Conservation (phyloP, 2,888 invertebrate species). For the Cistogaster globosa region DNA sequence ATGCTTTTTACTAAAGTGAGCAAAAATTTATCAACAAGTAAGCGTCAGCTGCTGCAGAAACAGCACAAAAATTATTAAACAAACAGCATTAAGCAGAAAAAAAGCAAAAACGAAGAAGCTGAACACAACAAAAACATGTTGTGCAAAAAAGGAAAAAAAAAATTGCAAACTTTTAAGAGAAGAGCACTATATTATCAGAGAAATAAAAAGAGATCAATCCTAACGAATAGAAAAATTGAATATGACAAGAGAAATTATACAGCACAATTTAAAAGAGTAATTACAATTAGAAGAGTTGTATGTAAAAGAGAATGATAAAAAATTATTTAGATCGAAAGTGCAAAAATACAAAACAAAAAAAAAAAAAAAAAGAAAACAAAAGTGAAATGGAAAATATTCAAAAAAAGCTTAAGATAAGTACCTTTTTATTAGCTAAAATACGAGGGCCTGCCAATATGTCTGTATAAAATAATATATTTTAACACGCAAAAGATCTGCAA, state of each 20-base stretch:
- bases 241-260: not conserved
- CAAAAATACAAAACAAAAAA: not conserved
- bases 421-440: constrained; percentile 21
- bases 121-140: constrained; percentile 53
- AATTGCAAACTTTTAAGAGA: constrained; percentile 58
- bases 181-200: constrained; percentile 70
- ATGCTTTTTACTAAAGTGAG: constrained; percentile 58
- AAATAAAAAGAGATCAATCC: constrained; percentile 44
- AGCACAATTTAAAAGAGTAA: not conserved
- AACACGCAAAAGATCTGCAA: too few species aligned
- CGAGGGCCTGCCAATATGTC: too few species aligned
- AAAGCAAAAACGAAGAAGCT: constrained; percentile 23
- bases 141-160: constrained; percentile 58
- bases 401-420: constrained; percentile 51
- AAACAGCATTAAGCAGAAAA: constrained; percentile 75
- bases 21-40: constrained; percentile 63
- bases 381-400: constrained; percentile 26
- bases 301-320: constrained; percentile 46
- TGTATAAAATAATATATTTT: too few species aligned
- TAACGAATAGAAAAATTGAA: not conserved
- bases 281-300: not conserved
- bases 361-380: not conserved
- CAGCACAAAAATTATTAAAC: constrained; percentile 80
- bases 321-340: constrained; percentile 43
- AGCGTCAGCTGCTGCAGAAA: constrained; percentile 69